phyloP scores from a whole-genome alignment of 2,888 invertebrate genomes.

The Metallyticus violacea region DNA sequence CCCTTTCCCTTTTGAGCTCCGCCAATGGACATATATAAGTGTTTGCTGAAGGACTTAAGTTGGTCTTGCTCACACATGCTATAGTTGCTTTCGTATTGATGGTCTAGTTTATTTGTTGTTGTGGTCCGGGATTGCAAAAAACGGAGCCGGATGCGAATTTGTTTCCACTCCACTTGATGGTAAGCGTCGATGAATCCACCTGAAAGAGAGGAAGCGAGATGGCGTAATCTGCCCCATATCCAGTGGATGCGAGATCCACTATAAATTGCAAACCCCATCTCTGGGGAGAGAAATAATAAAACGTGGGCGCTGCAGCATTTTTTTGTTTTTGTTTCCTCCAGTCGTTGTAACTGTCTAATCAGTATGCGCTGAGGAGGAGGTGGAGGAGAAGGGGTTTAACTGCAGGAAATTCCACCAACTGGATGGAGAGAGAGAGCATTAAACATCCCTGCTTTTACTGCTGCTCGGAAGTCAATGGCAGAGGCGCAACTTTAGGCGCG shows the following conservation, averaged over 20 bases:
- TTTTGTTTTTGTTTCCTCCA: not conserved
- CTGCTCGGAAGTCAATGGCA: not conserved
- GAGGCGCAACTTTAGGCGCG: not conserved
- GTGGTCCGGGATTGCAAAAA: not conserved
- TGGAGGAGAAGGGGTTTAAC: not conserved
- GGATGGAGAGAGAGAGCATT: not conserved
- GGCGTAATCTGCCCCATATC: not conserved
- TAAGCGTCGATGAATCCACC: not conserved
- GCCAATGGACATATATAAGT: not conserved
- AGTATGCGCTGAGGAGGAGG: not conserved
- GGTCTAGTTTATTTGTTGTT: not conserved
- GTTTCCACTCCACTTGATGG: not conserved
- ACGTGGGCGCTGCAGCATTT: not conserved
- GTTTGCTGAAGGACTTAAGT: not conserved
- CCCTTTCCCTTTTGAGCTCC: too few relatives aligned
- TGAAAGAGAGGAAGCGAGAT: not conserved
- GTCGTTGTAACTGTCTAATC: slow-evolving; percentile 8
- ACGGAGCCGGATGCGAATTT: not conserved
- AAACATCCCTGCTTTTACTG: not conserved
- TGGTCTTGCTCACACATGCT: not conserved
- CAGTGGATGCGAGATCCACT: not conserved
- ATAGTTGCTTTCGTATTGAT: not conserved
- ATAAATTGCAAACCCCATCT: not conserved
- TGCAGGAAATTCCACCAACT: not conserved
- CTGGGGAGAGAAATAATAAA: not conserved